A percentile compares a stretch with the other conserved stretches of the same genome.
These are phyloP conservation scores for Dasyurus viverrinus DNA, from an alignment of 2,113 vertebrate genomes.

Conservation along the genomic window DNA sequence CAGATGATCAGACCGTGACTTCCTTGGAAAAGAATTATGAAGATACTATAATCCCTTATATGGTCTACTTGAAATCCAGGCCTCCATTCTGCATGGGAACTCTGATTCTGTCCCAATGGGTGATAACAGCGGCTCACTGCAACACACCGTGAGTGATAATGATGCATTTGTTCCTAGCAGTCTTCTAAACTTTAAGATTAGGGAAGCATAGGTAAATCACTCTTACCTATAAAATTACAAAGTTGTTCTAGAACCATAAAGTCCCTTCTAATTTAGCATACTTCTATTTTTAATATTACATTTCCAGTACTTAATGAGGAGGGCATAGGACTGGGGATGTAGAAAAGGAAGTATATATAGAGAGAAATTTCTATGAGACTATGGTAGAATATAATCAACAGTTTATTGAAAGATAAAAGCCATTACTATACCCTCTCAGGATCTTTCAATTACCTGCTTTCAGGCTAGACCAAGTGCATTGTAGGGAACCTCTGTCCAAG, in stretches of 20 bases:
- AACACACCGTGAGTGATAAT: constrained; percentile 52
- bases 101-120: constrained; percentile 66
- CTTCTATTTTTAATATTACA: no score
- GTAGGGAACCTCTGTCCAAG: neutral
- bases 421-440: neutral
- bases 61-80: constrained; percentile 65
- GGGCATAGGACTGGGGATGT: no score
- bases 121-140: constrained; percentile 71
- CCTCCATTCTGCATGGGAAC: constrained; percentile 61
- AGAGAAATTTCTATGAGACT: neutral
- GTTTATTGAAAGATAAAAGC: neutral
- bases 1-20: neutral
- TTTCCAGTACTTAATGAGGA: no score
- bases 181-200: neutral
- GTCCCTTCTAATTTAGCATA: no score
- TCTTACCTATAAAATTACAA: no score
- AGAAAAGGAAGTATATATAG: neutral
- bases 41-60: constrained; percentile 51
- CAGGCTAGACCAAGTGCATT: fast-evolving
- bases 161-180: neutral
- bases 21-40: fast-evolving
- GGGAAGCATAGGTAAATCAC: no score
- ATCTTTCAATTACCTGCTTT: neutral
- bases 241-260: no score
- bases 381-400: neutral